Evolutionary conservation across 2,888 invertebrate genomes (phyloP).

Genomic region (Laothoe populi): DNA sequence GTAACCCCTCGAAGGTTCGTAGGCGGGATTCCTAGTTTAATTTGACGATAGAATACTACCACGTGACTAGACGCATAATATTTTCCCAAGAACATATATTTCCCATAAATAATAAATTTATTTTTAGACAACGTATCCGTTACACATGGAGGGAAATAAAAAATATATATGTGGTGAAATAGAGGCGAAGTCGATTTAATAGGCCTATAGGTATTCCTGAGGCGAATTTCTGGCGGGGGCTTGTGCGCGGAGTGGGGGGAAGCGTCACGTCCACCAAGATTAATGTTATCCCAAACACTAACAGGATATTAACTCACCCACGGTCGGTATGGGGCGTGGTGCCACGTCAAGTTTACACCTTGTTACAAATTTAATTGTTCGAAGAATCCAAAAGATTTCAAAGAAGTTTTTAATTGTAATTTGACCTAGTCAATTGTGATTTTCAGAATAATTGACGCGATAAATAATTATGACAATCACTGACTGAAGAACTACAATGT

Average conservation of each 20-base stretch:
- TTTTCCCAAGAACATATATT: neutral
- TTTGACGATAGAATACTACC: too few relatives aligned
- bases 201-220: slow-evolving; percentile 22
- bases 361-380: slow-evolving; percentile 10
- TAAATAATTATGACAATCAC: too few relatives aligned
- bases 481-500: too few relatives aligned
- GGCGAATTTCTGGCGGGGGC: neutral
- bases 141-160: slow-evolving; percentile 8
- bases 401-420: neutral
- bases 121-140: neutral
- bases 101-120: neutral
- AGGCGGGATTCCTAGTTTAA: neutral
- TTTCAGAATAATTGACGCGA: too few relatives aligned
- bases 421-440: too few relatives aligned
- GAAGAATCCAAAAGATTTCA: neutral
- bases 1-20: neutral
- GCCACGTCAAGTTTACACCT: slow-evolving; percentile 2
- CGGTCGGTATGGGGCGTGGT: slow-evolving; percentile 1
- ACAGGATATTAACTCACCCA: slow-evolving; percentile 35
- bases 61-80: too few relatives aligned
- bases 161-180: neutral
- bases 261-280: slow-evolving; percentile 41
- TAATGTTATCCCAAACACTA: slow-evolving; percentile 41
- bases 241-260: neutral
- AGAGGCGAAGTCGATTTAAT: slow-evolving; percentile 16